Conservation (phyloP, 1,140 invertebrate species). For the Dendroctonus valens region DNA sequence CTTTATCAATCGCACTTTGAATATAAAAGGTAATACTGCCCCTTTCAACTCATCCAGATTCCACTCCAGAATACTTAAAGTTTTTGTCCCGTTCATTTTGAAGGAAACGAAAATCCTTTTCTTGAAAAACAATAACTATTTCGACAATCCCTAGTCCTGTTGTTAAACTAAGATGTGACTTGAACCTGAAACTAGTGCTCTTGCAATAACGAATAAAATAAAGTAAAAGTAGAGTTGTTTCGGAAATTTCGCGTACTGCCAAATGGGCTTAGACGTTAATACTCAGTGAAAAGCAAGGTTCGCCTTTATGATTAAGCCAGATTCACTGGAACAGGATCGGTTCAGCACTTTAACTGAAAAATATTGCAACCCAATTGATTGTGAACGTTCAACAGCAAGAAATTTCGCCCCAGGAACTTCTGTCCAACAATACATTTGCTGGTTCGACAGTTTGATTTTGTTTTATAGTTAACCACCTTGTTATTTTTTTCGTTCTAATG, state of each 20-base stretch:
- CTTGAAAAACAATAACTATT: constrained; percentile 17
- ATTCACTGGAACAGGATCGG: constrained; percentile 1
- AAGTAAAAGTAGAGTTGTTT: constrained; percentile 15
- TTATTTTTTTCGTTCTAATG: too few species aligned
- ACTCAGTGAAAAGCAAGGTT: constrained; percentile 10
- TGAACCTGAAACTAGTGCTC: constrained; percentile 17
- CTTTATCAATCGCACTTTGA: too few species aligned
- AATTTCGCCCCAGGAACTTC: not conserved
- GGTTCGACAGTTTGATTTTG: not conserved
- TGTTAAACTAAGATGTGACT: constrained; percentile 22
- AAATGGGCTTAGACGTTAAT: constrained; percentile 25
- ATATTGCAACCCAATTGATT: too few species aligned
- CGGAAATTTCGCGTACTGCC: constrained; percentile 8
- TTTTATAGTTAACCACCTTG: too few species aligned
- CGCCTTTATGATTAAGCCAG: constrained; percentile 23
- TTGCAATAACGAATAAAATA: constrained; percentile 24
- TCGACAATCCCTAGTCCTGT: constrained; percentile 12
- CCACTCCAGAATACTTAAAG: too few species aligned
- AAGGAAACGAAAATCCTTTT: not conserved
- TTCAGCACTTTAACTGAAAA: not conserved
- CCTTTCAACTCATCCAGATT: too few species aligned
- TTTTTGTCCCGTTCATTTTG: constrained; percentile 1
- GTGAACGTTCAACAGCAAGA: not conserved
- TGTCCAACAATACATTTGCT: not conserved
- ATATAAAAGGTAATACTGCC: too few species aligned